These are phyloP conservation scores for Paradisaea rubra DNA, from an alignment of 2,113 vertebrate species.

Conservation along the genomic window DNA sequence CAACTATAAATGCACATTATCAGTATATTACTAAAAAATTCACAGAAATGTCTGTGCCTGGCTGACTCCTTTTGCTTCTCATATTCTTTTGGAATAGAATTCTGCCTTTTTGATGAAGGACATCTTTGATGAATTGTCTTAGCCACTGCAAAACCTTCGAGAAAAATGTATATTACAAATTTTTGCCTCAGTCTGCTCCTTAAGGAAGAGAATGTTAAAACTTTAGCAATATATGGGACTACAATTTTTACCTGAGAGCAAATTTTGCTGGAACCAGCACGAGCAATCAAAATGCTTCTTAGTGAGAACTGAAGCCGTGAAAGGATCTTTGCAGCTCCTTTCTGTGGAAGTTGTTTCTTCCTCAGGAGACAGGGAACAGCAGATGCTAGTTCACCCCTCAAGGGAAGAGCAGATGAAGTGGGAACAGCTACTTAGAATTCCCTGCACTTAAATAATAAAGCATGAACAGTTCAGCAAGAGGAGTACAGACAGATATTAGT, in stretches of 20 bases:
- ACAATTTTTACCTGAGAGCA: not conserved
- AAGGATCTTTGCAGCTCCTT: not conserved
- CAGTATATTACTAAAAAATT: not conserved
- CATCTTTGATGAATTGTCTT: not conserved
- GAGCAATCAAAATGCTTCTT: not conserved
- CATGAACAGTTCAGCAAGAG: not conserved
- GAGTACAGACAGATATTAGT: not conserved
- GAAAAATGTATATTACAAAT: not conserved
- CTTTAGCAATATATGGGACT: not conserved
- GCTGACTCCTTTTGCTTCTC: not conserved
- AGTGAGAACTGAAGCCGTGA: not conserved
- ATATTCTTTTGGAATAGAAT: not conserved
- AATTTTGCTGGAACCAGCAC: not conserved
- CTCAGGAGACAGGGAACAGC: not conserved
- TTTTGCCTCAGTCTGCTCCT: not conserved
- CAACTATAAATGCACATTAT: not conserved
- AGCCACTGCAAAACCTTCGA: not conserved
- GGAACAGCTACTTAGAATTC: conserved; percentile 30
- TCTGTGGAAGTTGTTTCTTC: not conserved
- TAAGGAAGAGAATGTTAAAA: not conserved
- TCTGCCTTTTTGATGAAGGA: not conserved
- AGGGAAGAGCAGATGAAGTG: not conserved
- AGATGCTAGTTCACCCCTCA: not conserved
- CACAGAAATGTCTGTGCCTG: not conserved
- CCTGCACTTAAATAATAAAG: not conserved